A percentile compares a stretch with the other conserved stretches of the same genome.
Evolutionary conservation across 2,888 invertebrate species (phyloP).

Genomic region (Agrochola lychnidis): DNA sequence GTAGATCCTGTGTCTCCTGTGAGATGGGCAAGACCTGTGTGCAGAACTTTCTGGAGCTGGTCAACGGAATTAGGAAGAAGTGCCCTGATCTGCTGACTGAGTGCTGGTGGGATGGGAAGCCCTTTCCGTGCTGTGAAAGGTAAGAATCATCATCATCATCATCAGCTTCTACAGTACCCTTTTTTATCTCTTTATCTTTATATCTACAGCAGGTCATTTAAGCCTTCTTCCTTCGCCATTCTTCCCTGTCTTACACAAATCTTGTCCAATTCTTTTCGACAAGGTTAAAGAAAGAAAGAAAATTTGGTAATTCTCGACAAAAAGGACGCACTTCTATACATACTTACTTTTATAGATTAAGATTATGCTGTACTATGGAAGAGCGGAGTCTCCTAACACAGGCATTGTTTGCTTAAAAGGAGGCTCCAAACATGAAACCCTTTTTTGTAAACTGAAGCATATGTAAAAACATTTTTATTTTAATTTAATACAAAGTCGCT

Average conservation of each 20-base stretch:
- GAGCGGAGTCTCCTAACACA: no score
- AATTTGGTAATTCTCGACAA: not conserved
- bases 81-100: conserved; percentile 80
- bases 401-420: no score
- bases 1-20: conserved; percentile 78
- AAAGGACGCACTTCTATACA: not conserved
- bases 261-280: not conserved
- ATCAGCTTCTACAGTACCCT: not conserved
- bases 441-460: no score
- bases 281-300: not conserved
- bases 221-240: not conserved
- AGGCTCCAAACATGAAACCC: no score
- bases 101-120: conserved; percentile 82
- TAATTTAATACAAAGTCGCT: no score
- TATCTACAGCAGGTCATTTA: not conserved
- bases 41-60: conserved; percentile 71
- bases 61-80: conserved; percentile 74
- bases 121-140: conserved; percentile 84
- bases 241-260: not conserved
- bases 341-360: no score
- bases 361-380: no score
- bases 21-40: conserved; percentile 76
- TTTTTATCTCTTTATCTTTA: not conserved
- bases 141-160: conserved; percentile 40
- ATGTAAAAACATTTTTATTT: no score